Evolutionary conservation across 2,113 vertebrate genomes (phyloP).

Genomic region (Gymnogyps californianus): DNA sequence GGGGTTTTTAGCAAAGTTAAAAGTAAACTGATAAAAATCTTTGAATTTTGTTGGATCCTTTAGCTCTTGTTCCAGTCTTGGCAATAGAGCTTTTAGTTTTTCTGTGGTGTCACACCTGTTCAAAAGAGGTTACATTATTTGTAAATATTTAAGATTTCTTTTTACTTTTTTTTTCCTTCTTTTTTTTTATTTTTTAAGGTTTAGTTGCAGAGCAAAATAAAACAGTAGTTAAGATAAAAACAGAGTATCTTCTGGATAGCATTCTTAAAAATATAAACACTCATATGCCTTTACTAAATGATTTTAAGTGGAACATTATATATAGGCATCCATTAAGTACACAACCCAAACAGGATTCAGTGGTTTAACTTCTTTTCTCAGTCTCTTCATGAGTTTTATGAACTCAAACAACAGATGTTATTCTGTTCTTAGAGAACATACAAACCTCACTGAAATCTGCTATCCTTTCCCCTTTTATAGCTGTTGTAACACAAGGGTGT

Average conservation of each 20-base stretch:
- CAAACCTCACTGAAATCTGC: neutral
- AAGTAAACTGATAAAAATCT: slow-evolving; percentile 97
- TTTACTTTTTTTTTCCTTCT: neutral
- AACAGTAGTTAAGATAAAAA: neutral
- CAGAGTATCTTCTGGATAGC: neutral
- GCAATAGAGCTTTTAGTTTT: slow-evolving; percentile 87
- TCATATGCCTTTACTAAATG: neutral
- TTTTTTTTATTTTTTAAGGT: neutral
- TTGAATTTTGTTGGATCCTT: slow-evolving; percentile 92
- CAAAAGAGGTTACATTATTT: slow-evolving; percentile 19
- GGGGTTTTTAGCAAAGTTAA: slow-evolving; percentile 95
- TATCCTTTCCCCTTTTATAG: neutral
- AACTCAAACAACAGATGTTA: neutral
- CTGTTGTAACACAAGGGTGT: neutral
- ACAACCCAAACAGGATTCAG: neutral
- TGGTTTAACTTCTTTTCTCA: neutral
- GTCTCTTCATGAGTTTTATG: neutral
- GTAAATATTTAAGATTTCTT: neutral
- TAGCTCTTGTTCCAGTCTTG: slow-evolving; percentile 91
- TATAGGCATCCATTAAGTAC: neutral
- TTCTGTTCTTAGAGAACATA: neutral
- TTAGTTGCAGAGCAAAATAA: neutral
- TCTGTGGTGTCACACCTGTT: slow-evolving; percentile 91
- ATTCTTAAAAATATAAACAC: neutral
- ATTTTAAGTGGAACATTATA: neutral